Conservation (phyloP, 2,888 invertebrate genomes). For the Euplagia quadripunctaria region DNA sequence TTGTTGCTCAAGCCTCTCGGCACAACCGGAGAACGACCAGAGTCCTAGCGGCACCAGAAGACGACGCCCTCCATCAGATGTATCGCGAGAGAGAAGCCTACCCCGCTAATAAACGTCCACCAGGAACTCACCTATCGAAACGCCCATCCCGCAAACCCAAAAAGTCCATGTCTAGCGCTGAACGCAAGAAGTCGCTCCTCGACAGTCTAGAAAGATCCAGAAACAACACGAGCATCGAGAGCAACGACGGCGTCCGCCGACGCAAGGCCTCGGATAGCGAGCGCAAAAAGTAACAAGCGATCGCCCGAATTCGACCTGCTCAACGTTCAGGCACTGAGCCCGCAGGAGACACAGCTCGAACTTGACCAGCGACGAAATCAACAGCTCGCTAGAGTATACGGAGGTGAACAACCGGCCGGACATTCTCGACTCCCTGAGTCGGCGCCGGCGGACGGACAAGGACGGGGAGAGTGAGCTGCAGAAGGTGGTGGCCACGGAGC, state of each 20-base stretch:
- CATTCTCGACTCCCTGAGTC: constrained; percentile 77
- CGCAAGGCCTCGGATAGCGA: constrained; percentile 78
- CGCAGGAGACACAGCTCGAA: constrained; percentile 83
- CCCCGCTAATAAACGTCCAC: constrained; percentile 78
- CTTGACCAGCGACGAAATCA: constrained; percentile 82
- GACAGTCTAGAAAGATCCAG: constrained; percentile 83
- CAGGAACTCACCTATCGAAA: constrained; percentile 76
- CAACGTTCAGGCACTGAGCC: constrained; percentile 76
- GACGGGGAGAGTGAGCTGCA: constrained; percentile 75
- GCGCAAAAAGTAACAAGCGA: constrained; percentile 77
- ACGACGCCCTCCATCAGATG: constrained; percentile 79
- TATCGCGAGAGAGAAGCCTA: constrained; percentile 70
- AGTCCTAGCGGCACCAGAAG: constrained; percentile 76
- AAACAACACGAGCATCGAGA: constrained; percentile 83
- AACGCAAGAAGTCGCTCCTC: constrained; percentile 81
- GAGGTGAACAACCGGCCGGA: constrained; percentile 84
- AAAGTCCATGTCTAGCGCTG: constrained; percentile 84
- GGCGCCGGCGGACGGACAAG: constrained; percentile 70
- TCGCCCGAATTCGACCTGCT: constrained; percentile 82
- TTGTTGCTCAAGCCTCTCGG: constrained; percentile 93
- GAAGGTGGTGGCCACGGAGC: constrained; percentile 77
- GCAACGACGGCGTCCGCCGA: constrained; percentile 77
- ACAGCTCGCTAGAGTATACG: constrained; percentile 83
- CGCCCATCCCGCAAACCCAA: constrained; percentile 80
- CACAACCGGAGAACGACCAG: constrained; percentile 83